Evolutionary conservation across 2,888 invertebrate species (phyloP).

Genomic region (Polia nebulosa): DNA sequence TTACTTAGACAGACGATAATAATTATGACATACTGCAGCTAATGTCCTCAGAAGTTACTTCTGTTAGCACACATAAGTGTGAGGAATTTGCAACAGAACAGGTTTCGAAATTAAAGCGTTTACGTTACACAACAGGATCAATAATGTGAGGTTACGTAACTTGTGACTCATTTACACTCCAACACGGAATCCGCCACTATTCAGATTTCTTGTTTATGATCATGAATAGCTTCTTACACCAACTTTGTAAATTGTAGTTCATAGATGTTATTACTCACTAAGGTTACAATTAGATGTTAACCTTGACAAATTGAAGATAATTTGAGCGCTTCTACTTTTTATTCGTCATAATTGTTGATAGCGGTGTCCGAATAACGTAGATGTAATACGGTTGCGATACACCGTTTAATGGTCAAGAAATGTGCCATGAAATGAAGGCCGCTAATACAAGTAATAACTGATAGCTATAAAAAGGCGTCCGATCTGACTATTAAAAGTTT

Average conservation of each 20-base stretch:
- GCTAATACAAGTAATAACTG: slow-evolving; percentile 49
- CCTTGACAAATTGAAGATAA: slow-evolving; percentile 62
- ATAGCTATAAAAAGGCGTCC: slow-evolving; percentile 44
- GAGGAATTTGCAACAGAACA: slow-evolving; percentile 48
- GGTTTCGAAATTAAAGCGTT: slow-evolving; percentile 59
- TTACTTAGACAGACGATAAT: slow-evolving; percentile 41
- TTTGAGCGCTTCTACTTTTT: slow-evolving; percentile 57
- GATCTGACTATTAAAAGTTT: slow-evolving; percentile 49
- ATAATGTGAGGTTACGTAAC: slow-evolving; percentile 59
- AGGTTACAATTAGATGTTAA: slow-evolving; percentile 60
- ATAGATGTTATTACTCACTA: slow-evolving; percentile 52
- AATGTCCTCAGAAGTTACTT: slow-evolving; percentile 37
- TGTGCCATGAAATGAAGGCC: slow-evolving; percentile 49
- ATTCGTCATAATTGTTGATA: slow-evolving; percentile 53
- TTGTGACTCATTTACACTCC: slow-evolving; percentile 65
- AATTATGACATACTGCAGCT: slow-evolving; percentile 58
- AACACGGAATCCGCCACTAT: slow-evolving; percentile 58
- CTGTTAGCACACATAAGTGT: slow-evolving; percentile 48
- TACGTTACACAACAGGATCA: slow-evolving; percentile 60
- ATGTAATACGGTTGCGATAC: slow-evolving; percentile 32
- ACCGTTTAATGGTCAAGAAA: slow-evolving; percentile 37
- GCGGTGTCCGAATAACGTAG: slow-evolving; percentile 28
- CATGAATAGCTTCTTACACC: slow-evolving; percentile 51
- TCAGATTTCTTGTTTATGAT: slow-evolving; percentile 48
- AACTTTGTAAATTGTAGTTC: slow-evolving; percentile 47